Conservation (phyloP, 2,797 vertebrate genomes). For the Lacerta bilineata region DNA sequence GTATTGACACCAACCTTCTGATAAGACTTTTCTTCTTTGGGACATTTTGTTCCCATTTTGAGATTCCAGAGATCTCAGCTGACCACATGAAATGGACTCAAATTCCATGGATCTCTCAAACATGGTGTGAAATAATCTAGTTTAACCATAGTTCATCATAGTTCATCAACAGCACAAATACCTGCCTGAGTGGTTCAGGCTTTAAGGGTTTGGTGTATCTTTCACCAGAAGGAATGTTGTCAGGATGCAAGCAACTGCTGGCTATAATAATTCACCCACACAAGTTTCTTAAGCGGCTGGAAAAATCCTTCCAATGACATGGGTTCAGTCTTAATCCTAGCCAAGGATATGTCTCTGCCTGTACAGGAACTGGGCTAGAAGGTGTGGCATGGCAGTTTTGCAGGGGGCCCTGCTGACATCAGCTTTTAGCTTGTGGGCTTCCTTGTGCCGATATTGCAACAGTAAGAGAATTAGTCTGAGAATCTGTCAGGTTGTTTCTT, state of each 20-base stretch:
- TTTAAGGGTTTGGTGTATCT: neutral
- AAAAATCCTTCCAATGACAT: neutral
- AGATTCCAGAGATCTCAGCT: neutral
- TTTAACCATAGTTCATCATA: neutral
- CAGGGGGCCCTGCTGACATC: neutral
- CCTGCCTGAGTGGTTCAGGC: neutral
- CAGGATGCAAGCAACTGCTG: neutral
- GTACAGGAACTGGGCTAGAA: slow-evolving; percentile 14
- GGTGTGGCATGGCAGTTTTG: neutral
- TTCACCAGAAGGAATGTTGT: neutral
- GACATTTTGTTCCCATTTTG: neutral
- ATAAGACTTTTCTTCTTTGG: too few species aligned
- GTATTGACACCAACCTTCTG: neutral
- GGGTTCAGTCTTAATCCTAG: neutral
- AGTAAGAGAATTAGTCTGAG: neutral
- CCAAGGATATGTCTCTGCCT: neutral
- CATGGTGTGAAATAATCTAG: neutral
- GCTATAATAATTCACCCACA: neutral
- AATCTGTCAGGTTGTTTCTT: neutral
- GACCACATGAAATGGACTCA: neutral
- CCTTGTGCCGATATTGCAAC: neutral
- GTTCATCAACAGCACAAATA: neutral
- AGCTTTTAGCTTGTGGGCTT: neutral
- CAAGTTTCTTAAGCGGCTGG: neutral
- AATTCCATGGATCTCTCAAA: neutral